Base-by-base conservation (phyloP, 2,888 invertebrate species). In the Tetanocera ferruginea region DNA sequence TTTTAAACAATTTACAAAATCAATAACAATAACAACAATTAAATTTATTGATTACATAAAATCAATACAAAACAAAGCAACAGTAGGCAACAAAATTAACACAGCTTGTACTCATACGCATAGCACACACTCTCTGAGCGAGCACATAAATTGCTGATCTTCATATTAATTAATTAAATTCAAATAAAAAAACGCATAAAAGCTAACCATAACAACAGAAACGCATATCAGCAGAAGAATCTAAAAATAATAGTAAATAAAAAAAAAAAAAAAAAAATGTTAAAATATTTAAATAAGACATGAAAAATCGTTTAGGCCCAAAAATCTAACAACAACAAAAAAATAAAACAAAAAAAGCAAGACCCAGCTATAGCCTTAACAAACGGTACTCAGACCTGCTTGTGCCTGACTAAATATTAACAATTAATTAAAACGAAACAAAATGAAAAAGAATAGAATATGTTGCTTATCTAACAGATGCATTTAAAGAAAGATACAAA, bases 351-450 rank as follows among this genome's bases (percentile, higher is more conserved):
- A 23, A 55, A 55, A 49, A 49, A 49, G 6, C 49, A 6, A 49
- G 14, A 19, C 5, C 6, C 1, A 3, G 28, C 34, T 31, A 23
- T n/a, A 28, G 64, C 34, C 34, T 5, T 64, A 31, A 34, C 11
- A 31, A 64, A 28, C 28, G 31, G 64, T 5, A 25, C 62, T 11
- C 5, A 14, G 64, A 2, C 14, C 31, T 11, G 14, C 31, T 77
- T 78, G 80, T 78, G 76, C 79, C 78, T 78, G 76, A 67, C 76
- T 31, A 76, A 74, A 76, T 69, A 79, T 80, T 80, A 80, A 76
- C 77, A 76, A 78, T 80, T 80, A 80, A 79, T 80, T 79, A 79
- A 79, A 75, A 43, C 34, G 76, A 78, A 69, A 28, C 43, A 37
- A 37, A 37, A 34, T 19, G 34, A 23, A 11, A 19, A 6, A 34